Base-by-base conservation (phyloP, 2,113 vertebrate genomes). In the Channa maculata region DNA sequence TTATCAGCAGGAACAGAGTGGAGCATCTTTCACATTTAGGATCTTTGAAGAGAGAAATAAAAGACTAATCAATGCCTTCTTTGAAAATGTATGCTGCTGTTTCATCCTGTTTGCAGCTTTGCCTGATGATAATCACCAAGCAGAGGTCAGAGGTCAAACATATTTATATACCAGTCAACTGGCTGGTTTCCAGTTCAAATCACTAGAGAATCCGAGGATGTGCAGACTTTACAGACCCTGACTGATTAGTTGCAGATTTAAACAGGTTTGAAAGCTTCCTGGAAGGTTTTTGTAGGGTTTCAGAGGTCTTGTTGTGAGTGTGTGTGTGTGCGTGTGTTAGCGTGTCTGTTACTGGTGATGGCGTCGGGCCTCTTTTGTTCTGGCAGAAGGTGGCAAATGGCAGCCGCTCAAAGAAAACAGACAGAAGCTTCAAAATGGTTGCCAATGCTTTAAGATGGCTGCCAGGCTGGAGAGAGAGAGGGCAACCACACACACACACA, bases 381-480 rank as follows among this genome's bases (percentile, higher is more conserved):
- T 94, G 91, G 88, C 86, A 88, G 93, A 94, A 88, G 94, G 89
- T 86, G 80, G 77, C 69, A 92, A 94, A 88, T 90, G 93, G 94
- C 91, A 90, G 91, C 86, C 83, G 91, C 93, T 95, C 79, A 90
- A 90, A 88, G 82, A 94, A 95, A 94, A 94, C 95, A 96, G 92
- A 93, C 93, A 94, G 91, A 88, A 78, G 94, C 94, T 93, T 96
- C 96, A 97, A 98, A 97, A 98, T 98, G 97, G 97, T 97, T 98
- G 96, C 97, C 97, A 98, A 92, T 94, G 93, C 95, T 94, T 95
- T 93, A 97, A 98, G 95, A 98, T 98, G 97, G 97, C 96, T 98
- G 97, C 97, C 97, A 98, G 95, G 91, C 91, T 94, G 79, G 58
- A 70, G 75, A 50, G 63, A 74, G 54, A 79, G 44, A 54, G 63